These are phyloP conservation scores for Hypselothyrea guttata DNA, from an alignment of 2,888 invertebrate species.

Conservation along the genomic window DNA sequence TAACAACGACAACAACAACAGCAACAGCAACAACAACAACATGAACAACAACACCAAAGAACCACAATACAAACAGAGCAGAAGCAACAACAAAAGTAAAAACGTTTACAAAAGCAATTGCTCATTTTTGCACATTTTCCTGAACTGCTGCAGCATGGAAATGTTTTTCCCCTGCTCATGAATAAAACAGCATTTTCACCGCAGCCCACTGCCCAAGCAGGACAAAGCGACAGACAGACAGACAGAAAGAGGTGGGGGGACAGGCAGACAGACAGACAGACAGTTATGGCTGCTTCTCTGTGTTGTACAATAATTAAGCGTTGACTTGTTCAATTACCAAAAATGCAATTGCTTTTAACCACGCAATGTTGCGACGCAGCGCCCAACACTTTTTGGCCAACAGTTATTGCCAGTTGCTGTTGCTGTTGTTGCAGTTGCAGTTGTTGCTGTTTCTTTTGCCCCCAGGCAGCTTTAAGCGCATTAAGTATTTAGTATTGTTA, in stretches of 20 bases:
- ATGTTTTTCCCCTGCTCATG: constrained; percentile 30
- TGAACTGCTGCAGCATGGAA: too few relatives aligned
- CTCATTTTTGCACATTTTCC: constrained; percentile 73
- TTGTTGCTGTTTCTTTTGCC: constrained; percentile 8
- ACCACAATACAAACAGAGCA: constrained; percentile 5
- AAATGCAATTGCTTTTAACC: constrained; percentile 76
- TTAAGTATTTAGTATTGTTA: constrained; percentile 40
- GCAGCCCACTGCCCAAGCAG: constrained; percentile 1
- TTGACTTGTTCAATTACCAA: constrained; percentile 78
- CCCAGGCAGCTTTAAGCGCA: constrained; percentile 31
- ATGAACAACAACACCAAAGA: constrained; percentile 4
- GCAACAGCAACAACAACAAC: constrained; percentile 2
- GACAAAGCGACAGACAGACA: constrained; percentile 37
- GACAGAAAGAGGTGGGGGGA: constrained; percentile 48
- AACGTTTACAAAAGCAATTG: constrained; percentile 61
- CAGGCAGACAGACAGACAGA: constrained; percentile 35
- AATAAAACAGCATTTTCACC: constrained; percentile 38
- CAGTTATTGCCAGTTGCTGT: constrained; percentile 5
- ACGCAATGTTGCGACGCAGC: constrained; percentile 52
- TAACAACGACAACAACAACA: constrained; percentile 7
- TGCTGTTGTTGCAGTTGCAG: constrained; percentile 9
- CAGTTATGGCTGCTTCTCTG: constrained; percentile 61
- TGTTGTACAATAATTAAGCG: constrained; percentile 75
- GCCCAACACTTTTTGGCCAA: constrained; percentile 30
- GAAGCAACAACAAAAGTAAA: constrained; percentile 17